Conservation (phyloP, 2,888 invertebrate species). For the Leucoma salicis region DNA sequence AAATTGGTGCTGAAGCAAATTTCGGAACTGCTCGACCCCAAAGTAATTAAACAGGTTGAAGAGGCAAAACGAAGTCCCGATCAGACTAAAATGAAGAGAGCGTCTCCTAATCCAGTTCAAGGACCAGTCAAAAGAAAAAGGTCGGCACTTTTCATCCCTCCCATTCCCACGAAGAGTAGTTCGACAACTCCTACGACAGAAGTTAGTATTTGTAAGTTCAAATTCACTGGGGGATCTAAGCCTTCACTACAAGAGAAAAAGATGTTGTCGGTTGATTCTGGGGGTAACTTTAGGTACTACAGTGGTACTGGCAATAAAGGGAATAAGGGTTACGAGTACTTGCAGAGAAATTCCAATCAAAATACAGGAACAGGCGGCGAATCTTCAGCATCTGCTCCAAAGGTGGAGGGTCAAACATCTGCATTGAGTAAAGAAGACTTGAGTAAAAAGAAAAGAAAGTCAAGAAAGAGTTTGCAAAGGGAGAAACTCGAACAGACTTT, state of each 20-base stretch:
- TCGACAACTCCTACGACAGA: slow-evolving; percentile 90
- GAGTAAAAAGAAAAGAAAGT: slow-evolving; percentile 86
- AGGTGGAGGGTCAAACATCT: slow-evolving; percentile 23
- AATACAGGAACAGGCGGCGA: slow-evolving; percentile 35
- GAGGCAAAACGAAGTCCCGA: slow-evolving; percentile 57
- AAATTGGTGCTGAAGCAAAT: slow-evolving; percentile 75
- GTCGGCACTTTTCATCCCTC: slow-evolving; percentile 92
- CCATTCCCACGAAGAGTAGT: slow-evolving; percentile 87
- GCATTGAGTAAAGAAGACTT: slow-evolving; percentile 59
- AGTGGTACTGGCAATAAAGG: slow-evolving; percentile 92
- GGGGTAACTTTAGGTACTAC: slow-evolving; percentile 93
- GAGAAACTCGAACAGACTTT: slow-evolving; percentile 96
- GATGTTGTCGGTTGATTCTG: slow-evolving; percentile 94
- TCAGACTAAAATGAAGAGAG: slow-evolving; percentile 69
- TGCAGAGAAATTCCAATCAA: slow-evolving; percentile 86
- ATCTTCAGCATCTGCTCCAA: slow-evolving; percentile 40
- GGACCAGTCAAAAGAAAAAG: slow-evolving; percentile 86
- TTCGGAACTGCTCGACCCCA: slow-evolving; percentile 71
- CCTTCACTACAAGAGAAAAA: slow-evolving; percentile 95
- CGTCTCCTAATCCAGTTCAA: slow-evolving; percentile 59
- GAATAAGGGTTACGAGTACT: slow-evolving; percentile 90
- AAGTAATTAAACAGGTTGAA: slow-evolving; percentile 64
- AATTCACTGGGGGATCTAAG: slow-evolving; percentile 95
- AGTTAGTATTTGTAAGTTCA: slow-evolving; percentile 96
- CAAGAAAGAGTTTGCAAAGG: slow-evolving; percentile 90